Evolutionary conservation across 2,888 invertebrate species (phyloP), one percentile per base, ranked within the genome.

Genomic region (Tenthredo notha): DNA sequence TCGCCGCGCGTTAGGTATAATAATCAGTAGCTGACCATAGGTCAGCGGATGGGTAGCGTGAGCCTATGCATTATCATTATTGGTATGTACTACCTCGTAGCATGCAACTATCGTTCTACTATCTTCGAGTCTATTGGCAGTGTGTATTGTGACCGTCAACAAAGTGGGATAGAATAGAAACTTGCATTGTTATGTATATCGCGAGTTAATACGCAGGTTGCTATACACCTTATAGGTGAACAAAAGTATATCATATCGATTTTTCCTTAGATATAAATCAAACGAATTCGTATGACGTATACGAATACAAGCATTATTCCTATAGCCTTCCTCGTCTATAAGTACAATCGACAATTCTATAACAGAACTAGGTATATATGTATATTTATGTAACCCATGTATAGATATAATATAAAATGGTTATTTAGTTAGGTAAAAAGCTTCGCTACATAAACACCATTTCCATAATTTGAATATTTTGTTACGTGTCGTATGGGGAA

Each of bases 1-100:
- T 40, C n/a, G 37, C 9, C 40, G 37, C 4, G 61, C 40, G 37
- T 61, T n/a, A 61, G 80, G 80, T 80, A 61, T 80, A 80, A 80
- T 80, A 61, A 80, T 80, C 80, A 80, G 80, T 80, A 40, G 58
- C 80, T 80, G 80, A 80, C 80, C 80, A 80, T 61, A 58, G 58
- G 61, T 58, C 80, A 21, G 58, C 50, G 37, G 80, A 80, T 61
- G 40, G 80, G 40, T 80, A 80, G 80, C 80, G 80, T 80, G 80
- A 80, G 58, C 37, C 61, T 21, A 80, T 80, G 80, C 80, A 58
- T 80, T 80, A 80, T 61, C 61, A 61, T 80, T 61, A 80, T 50
- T 54, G 77, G 77, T 77, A 54, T 54, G 54, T 80, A 80, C 80
- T 80, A 61, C 80, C 80, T 21, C 21, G 37, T 80, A n/a, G 58